Evolutionary conservation across 2,797 vertebrate species (phyloP).

Genomic region (Natrix natrix): DNA sequence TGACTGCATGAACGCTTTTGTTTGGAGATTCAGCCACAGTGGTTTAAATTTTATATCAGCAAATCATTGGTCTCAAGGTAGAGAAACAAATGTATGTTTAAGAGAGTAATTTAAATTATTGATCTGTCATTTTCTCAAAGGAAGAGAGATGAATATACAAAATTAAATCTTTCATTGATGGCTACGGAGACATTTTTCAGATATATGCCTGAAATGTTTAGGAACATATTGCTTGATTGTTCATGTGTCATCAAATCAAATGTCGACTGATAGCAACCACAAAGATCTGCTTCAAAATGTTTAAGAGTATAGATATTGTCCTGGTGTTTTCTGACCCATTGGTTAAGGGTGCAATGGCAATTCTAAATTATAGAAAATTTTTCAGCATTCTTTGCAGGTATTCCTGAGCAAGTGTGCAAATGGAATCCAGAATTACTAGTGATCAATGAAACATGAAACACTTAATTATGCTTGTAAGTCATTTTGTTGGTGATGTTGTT

Average conservation of each 20-base stretch:
- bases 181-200: background rate
- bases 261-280: background rate
- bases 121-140: background rate
- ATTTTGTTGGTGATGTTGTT: accelerated
- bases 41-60: background rate
- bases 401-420: background rate
- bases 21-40: background rate
- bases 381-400: background rate
- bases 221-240: background rate
- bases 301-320: background rate
- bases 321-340: background rate
- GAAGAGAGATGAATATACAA: background rate
- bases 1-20: too few species aligned
- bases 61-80: background rate
- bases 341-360: background rate
- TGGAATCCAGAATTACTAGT: background rate
- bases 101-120: background rate
- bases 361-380: background rate
- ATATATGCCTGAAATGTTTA: background rate
- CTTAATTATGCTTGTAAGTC: conserved; percentile 14
- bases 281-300: background rate
- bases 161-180: background rate
- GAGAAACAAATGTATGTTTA: background rate
- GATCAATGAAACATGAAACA: conserved; percentile 9
- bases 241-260: background rate